Conservation (phyloP, 2,888 invertebrate species). For the Sisyra nigra region DNA sequence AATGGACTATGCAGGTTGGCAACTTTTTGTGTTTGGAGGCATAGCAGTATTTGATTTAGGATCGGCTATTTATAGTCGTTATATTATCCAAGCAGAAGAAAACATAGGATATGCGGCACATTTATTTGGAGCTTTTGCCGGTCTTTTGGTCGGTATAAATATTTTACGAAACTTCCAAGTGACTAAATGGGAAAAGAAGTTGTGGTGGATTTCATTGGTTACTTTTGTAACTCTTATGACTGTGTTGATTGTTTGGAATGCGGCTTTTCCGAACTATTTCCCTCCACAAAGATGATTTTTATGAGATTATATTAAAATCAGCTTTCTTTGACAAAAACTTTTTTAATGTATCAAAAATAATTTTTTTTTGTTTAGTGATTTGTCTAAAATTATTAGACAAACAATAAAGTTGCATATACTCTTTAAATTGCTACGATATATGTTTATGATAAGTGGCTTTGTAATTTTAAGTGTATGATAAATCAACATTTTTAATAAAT, state of each 20-base stretch:
- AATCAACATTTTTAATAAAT: too few species aligned
- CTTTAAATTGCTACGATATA: too few species aligned
- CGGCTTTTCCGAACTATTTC: neutral
- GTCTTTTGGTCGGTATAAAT: constrained; percentile 48
- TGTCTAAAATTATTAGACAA: too few species aligned
- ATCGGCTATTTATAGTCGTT: constrained; percentile 74
- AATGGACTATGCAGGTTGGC: constrained; percentile 84
- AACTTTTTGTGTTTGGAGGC: constrained; percentile 59
- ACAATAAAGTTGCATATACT: too few species aligned
- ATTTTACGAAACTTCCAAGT: neutral
- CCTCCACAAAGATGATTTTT: neutral
- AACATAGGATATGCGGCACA: constrained; percentile 88
- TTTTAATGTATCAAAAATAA: too few species aligned
- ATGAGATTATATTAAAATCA: too few species aligned
- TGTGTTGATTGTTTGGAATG: neutral
- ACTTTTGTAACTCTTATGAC: neutral
- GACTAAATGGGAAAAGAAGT: neutral
- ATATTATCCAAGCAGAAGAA: constrained; percentile 42
- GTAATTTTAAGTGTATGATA: too few species aligned
- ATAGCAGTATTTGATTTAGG: constrained; percentile 68
- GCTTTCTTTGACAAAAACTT: too few species aligned
- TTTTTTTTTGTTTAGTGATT: too few species aligned
- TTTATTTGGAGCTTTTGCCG: constrained; percentile 76
- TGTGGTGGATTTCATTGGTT: neutral
- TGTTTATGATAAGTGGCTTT: too few species aligned